Evolutionary conservation across 2,888 invertebrate species (phyloP).

Genomic region (Tetropium fuscum): DNA sequence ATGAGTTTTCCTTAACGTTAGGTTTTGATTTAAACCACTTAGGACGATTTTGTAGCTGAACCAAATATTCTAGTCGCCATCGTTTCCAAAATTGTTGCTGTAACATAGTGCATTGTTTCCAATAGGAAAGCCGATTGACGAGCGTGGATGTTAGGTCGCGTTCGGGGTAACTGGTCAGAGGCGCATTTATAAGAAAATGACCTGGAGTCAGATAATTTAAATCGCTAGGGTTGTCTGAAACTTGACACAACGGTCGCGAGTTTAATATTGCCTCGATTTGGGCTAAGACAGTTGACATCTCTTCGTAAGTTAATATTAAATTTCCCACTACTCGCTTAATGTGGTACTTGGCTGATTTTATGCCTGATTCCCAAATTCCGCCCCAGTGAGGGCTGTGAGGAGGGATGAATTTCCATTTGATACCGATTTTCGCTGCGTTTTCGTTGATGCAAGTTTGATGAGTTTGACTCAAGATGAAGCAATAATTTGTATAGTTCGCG

Average conservation of each 20-base stretch:
- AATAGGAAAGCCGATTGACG: not conserved
- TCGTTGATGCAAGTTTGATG: not conserved
- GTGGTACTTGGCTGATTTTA: not conserved
- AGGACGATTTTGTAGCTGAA: conserved; percentile 3
- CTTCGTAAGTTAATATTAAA: not conserved
- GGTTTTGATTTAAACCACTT: not conserved
- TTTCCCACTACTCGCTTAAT: not conserved
- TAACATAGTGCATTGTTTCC: not conserved
- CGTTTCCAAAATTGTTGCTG: conserved; percentile 23
- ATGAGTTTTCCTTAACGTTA: not conserved
- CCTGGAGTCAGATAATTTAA: not conserved
- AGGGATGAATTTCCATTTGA: not conserved
- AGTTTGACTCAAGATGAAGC: not conserved
- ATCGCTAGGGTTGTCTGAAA: not conserved
- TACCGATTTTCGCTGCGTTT: not conserved
- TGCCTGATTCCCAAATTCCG: conserved; percentile 1
- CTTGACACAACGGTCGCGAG: not conserved
- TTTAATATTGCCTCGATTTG: conserved; percentile 40
- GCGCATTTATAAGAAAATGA: not conserved
- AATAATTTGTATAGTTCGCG: not conserved
- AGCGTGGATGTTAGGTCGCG: not conserved
- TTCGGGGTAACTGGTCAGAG: not conserved
- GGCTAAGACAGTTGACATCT: not conserved
- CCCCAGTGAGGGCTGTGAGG: not conserved
- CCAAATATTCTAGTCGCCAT: conserved; percentile 19